Conservation (phyloP, 1,140 invertebrate genomes). For the Leptestheria dahalacensis region DNA sequence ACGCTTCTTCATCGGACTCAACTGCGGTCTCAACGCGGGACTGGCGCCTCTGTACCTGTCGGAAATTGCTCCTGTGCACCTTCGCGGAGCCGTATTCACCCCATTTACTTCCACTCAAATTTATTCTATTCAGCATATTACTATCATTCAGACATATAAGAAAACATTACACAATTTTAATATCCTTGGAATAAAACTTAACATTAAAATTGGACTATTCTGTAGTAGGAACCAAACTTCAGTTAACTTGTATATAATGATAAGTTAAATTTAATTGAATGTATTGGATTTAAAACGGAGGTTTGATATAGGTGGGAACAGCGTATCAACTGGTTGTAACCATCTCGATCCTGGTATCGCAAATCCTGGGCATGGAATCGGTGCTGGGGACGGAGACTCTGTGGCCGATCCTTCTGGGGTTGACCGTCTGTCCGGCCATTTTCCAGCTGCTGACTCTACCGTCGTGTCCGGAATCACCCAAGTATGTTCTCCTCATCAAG, state of each 20-base stretch:
- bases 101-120: background rate
- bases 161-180: no score
- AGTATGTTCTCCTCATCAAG: slow-evolving; percentile 57
- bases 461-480: slow-evolving; percentile 79
- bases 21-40: slow-evolving; percentile 69
- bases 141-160: no score
- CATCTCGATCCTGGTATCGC: slow-evolving; percentile 65
- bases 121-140: slow-evolving; percentile 1
- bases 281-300: background rate
- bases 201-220: no score
- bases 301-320: slow-evolving; percentile 46
- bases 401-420: slow-evolving; percentile 51
- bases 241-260: background rate
- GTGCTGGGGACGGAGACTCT: slow-evolving; percentile 48
- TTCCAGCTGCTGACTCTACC: slow-evolving; percentile 58
- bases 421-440: slow-evolving; percentile 59
- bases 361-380: slow-evolving; percentile 55
- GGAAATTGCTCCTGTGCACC: slow-evolving; percentile 66
- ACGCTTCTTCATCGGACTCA: slow-evolving; percentile 67
- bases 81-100: slow-evolving; percentile 50
- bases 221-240: no score
- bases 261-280: background rate
- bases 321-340: slow-evolving; percentile 80
- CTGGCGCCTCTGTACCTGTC: slow-evolving; percentile 71
- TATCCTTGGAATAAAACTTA: no score